Evolutionary conservation across 2,888 invertebrate species (phyloP), one percentile per base, ranked within the genome.

Genomic region (Caenorhabditis drosophilae): DNA sequence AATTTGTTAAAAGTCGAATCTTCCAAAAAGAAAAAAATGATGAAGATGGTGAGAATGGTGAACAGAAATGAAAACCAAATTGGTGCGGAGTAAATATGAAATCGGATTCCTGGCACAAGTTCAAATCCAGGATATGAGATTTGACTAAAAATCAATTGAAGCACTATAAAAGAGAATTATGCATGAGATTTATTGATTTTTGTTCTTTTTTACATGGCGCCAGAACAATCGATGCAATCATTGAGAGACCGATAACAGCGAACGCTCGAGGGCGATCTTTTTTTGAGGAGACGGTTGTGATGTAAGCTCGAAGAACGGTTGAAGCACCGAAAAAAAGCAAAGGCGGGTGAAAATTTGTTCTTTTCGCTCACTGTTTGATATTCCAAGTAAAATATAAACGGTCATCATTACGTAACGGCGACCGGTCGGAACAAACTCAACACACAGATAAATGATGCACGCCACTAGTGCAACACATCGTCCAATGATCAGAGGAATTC

Each of bases 121-220:
- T 67, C 51, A 35, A 61, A 55, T 18, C 76, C 76, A 0, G 76
- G 76, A 51, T 74, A 76, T 11, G 57, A 35, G 34, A 76, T 61
- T 18, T 50, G 45, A 16, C 72, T 61, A 51, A 74, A 76, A 7
- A 59, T 41, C n/a, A 76, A 38, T 44, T 76, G 74, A 11, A 67
- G 42, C 4, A 60, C 69, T 66, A 40, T 38, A 68, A 48, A 26
- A n/a, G 16, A 34, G 6, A 23, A 15, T 20, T 35, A 16, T 15
- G 6, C 35, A 23, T 18, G 38, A 27, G 16, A n/a, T 31, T 25
- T 16, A 15, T 16, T 27, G 2, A 4, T 36, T 38, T 49, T 38
- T 45, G 16, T 25, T 3, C 34, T 20, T 7, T 35, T 35, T 35
- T 22, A 48, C 48, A 50, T 4, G 64, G 64, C 15, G 59, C 64